phyloP scores from a whole-genome alignment of 2,888 invertebrate genomes.

The Trisateles emortualis region DNA sequence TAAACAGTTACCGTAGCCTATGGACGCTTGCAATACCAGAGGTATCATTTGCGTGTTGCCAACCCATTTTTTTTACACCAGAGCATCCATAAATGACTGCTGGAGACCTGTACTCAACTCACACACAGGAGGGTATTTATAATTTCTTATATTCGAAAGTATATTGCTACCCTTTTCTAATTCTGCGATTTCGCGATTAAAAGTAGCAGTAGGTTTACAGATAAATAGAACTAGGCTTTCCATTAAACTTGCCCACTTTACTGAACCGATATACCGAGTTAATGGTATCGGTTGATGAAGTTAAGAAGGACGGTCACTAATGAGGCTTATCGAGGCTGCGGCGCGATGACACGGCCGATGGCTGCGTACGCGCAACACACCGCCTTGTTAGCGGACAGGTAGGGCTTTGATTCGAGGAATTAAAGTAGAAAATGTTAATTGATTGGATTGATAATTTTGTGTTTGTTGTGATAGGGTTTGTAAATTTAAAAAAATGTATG shows the following conservation, averaged over 20 bases:
- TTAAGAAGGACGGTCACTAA: constrained; percentile 73
- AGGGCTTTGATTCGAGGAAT: constrained; percentile 49
- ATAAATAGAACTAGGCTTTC: constrained; percentile 31
- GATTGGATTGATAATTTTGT: constrained; percentile 44
- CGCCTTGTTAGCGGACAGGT: constrained; percentile 68
- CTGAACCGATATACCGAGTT: constrained; percentile 44
- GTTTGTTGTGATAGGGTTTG: constrained; percentile 23
- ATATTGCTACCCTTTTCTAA: neutral
- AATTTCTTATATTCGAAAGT: too few relatives aligned
- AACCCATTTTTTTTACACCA: too few relatives aligned
- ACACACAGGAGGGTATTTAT: too few relatives aligned
- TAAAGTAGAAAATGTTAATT: constrained; percentile 48
- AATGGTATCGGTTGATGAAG: constrained; percentile 72
- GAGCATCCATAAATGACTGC: too few relatives aligned
- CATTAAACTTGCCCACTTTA: constrained; percentile 44
- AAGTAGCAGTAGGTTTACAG: constrained; percentile 1
- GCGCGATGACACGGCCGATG: constrained; percentile 78
- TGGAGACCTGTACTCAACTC: too few relatives aligned
- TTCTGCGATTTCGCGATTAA: neutral
- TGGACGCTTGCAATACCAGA: too few relatives aligned
- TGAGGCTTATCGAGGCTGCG: constrained; percentile 75
- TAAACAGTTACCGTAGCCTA: too few relatives aligned
- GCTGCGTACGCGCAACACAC: constrained; percentile 67
- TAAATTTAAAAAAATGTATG: too few relatives aligned
- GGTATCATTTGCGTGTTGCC: too few relatives aligned